Conservation (phyloP, 1,140 invertebrate genomes). For the Drosophila chauvacae region DNA sequence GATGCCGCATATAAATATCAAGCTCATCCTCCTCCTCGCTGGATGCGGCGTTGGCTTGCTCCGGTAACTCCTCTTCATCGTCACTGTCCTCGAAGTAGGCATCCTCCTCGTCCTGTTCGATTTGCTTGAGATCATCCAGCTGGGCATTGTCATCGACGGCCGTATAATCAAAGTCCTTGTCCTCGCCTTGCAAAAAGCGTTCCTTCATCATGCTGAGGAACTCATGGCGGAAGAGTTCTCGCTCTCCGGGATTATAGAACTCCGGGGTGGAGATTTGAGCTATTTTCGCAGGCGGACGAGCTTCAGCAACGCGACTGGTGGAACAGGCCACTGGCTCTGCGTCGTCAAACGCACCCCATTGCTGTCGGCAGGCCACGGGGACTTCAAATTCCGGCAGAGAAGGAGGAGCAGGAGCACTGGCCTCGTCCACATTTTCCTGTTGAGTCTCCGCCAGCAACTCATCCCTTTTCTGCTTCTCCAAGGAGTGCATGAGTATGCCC, state of each 20-base stretch:
- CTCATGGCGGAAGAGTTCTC: constrained; percentile 90
- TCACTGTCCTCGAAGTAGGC: constrained; percentile 93
- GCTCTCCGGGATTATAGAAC: constrained; percentile 84
- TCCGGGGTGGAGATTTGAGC: constrained; percentile 83
- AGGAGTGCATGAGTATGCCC: constrained; percentile 88
- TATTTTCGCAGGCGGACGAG: constrained; percentile 50
- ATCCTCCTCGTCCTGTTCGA: constrained; percentile 92
- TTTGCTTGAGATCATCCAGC: constrained; percentile 91
- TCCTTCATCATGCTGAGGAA: constrained; percentile 95
- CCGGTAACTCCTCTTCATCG: constrained; percentile 81
- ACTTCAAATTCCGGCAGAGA: constrained; percentile 50
- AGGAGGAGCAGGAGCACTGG: no score
- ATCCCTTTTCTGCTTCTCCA: constrained; percentile 88
- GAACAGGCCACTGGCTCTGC: constrained; percentile 71
- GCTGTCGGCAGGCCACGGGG: constrained; percentile 61
- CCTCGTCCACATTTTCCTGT: constrained; percentile 17
- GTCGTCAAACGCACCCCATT: constrained; percentile 72
- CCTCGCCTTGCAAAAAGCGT: constrained; percentile 93
- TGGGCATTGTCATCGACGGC: constrained; percentile 90
- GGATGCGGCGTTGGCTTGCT: constrained; percentile 18
- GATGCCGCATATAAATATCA: constrained; percentile 90
- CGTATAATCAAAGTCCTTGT: constrained; percentile 91
- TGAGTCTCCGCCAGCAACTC: constrained; percentile 85
- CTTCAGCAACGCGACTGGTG: constrained; percentile 58
- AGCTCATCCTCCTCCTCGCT: constrained; percentile 90